These are phyloP conservation scores for Threskiornis aethiopicus DNA, from an alignment of 2,797 vertebrate species.

Conservation along the genomic window DNA sequence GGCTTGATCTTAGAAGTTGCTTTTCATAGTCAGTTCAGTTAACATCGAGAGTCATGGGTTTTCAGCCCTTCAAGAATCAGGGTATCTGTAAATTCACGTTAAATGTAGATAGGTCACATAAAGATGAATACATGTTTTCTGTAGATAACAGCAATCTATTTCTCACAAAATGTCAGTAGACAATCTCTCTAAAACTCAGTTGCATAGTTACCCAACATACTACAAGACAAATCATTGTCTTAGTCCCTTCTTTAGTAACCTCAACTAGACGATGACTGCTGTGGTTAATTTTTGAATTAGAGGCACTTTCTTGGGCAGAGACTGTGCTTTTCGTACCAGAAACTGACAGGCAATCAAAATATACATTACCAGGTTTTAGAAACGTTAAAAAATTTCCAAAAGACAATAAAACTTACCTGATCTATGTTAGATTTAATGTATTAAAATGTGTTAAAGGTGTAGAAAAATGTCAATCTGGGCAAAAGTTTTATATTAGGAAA, in stretches of 20 bases:
- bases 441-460: slow-evolving; percentile 75
- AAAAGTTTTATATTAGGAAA: slow-evolving; percentile 76
- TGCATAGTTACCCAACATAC: not conserved
- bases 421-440: slow-evolving; percentile 69
- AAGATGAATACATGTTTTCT: not conserved
- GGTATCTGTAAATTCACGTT: not conserved
- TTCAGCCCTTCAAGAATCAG: not conserved
- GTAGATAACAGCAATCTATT: not conserved
- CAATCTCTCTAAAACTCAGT: not conserved
- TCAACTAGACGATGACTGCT: not conserved
- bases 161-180: not conserved
- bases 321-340: not conserved
- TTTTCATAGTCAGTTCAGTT: not conserved
- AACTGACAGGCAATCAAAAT: slow-evolving; percentile 37
- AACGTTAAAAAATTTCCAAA: slow-evolving; percentile 37
- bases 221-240: not conserved
- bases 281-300: not conserved
- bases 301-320: not conserved
- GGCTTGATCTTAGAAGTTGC: not conserved
- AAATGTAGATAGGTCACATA: not conserved
- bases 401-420: slow-evolving; percentile 69
- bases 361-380: not conserved
- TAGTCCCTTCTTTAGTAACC: not conserved
- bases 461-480: slow-evolving; percentile 73
- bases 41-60: not conserved